Evolutionary conservation across 2,113 vertebrate species (phyloP), one percentile per base, ranked within the genome.

Genomic region (Coryphaenoides rupestris): DNA sequence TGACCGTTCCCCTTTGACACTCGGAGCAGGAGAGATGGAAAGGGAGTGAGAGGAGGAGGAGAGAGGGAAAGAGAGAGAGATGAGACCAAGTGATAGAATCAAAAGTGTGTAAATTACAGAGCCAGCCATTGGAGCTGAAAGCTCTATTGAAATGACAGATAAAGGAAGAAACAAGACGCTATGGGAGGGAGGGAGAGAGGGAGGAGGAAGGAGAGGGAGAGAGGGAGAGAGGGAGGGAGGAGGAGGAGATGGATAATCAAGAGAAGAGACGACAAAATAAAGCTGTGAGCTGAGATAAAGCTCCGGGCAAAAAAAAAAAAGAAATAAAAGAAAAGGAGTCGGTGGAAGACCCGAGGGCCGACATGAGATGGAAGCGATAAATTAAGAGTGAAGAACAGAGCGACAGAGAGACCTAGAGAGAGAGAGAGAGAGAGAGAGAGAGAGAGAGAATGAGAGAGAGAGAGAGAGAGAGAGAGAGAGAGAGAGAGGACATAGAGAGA

Each of bases 341-440:
- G 73, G 78, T 73, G 69, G 73, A 69, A 65, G 60, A 76, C 16
- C 46, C 13, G 28, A 4, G 9, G 46, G 69, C 58, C 21, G 19
- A 53, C 79, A 57, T 47, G 60, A 66, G 59, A 67, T 45, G 49
- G 65, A 66, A 70, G 71, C 62, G 69, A 73, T 66, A 53, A 69
- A 77, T 78, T 74, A 73, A 78, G 62, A 69, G 72, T 74, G 3
- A 50, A 52, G 58, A 52, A 21, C 9, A 4, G 46, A 1, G n/a
- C 55, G 67, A 58, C 15, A 22, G n/a, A 61, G 62, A 61, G 23
- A 23, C 9, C 22, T 19, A 60, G 22, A 19, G 66, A 28, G 33
- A 69, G 46, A 26, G 28, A 10, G 52, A 49, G 45, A 26, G 26
- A 21, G 19, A 53, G 49, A 3, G 19, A 19, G 47, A 40, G 57